These are phyloP conservation scores for Gopherus evgoodei DNA, from an alignment of 2,113 vertebrate species.

Conservation along the genomic window DNA sequence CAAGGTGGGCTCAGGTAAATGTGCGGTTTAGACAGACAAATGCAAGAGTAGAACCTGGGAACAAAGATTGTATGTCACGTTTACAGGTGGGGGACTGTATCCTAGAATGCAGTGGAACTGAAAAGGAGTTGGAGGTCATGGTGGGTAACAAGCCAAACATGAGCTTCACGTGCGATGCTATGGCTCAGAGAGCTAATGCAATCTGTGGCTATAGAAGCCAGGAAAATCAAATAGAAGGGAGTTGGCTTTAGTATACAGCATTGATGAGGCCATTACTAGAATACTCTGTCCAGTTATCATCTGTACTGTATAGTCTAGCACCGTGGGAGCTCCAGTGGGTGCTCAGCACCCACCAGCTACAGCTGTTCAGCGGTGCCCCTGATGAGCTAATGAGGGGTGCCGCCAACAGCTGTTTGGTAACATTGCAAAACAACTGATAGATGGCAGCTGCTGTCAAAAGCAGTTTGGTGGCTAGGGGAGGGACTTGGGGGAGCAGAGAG, in stretches of 20 bases:
- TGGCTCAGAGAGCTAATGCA: fast-evolving
- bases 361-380: no score
- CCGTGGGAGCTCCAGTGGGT: no score
- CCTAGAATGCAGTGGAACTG: no score
- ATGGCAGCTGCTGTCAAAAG: no score
- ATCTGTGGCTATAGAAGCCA: neutral
- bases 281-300: neutral
- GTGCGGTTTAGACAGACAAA: neutral
- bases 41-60: neutral
- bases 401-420: no score
- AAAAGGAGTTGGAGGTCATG: neutral
- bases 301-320: no score
- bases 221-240: neutral
- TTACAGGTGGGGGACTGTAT: neutral
- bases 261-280: neutral
- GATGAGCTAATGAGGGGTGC: no score
- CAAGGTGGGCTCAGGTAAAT: neutral
- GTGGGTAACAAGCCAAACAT: fast-evolving
- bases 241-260: neutral
- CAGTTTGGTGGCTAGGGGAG: no score
- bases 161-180: neutral
- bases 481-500: no score
- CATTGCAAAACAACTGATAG: no score
- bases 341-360: no score
- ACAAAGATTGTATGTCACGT: neutral